Evolutionary conservation across 2,113 vertebrate genomes (phyloP).

Genomic region (Hemiscyllium ocellatum): DNA sequence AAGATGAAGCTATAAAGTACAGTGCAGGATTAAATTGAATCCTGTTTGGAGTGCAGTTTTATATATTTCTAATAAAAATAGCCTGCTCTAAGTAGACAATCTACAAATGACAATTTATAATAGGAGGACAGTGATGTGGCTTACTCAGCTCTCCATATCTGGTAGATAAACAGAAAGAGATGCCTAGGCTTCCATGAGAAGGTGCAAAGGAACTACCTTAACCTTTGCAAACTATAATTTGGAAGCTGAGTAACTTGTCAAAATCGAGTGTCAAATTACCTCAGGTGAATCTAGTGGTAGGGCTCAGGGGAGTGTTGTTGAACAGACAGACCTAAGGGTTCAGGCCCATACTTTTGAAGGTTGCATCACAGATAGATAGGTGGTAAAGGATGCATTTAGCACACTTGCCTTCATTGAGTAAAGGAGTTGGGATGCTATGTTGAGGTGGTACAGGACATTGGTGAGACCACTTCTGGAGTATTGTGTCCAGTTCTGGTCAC

Average conservation of each 20-base stretch:
- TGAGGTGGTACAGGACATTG: no score
- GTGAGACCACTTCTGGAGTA: no score
- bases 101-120: background rate
- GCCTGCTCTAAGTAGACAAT: background rate
- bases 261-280: background rate
- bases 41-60: background rate
- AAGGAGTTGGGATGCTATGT: no score
- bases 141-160: background rate
- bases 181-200: background rate
- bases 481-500: no score
- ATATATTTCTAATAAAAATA: background rate
- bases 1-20: background rate
- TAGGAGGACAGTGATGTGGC: background rate
- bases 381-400: no score
- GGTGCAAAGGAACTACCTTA: background rate
- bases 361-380: no score
- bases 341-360: no score
- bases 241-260: background rate
- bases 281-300: no score
- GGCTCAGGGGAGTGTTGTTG: no score
- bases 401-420: no score
- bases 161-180: background rate
- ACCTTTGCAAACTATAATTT: background rate
- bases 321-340: no score
- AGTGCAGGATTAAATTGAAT: background rate